These are phyloP conservation scores for Apus apus DNA, from an alignment of 2,113 vertebrate genomes.

Conservation along the genomic window DNA sequence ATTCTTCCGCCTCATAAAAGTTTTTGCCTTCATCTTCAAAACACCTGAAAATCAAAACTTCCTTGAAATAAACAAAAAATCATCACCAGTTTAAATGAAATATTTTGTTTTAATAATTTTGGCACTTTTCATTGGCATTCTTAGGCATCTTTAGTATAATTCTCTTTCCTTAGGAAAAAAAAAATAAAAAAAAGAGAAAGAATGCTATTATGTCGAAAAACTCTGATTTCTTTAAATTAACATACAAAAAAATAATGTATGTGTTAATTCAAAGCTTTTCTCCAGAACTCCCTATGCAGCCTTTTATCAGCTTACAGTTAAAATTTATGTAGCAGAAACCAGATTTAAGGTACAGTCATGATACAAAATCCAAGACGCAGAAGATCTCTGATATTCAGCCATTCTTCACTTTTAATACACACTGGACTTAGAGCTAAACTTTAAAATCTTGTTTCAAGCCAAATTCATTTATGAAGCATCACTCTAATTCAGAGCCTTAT, in stretches of 20 bases:
- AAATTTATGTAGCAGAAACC: background rate
- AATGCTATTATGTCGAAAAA: background rate
- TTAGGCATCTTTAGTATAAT: background rate
- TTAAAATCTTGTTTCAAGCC: conserved; percentile 10
- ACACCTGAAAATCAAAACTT: background rate
- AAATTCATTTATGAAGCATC: conserved; percentile 35
- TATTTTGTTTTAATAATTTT: background rate
- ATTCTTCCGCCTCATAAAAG: background rate
- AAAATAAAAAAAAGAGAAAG: background rate
- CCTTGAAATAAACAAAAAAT: background rate
- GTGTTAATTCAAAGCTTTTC: background rate
- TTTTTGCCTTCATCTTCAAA: background rate
- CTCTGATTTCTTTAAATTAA: background rate
- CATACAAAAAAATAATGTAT: background rate
- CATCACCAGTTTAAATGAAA: background rate
- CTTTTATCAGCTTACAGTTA: background rate
- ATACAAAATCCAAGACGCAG: background rate
- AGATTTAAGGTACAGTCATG: background rate
- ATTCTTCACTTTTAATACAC: background rate
- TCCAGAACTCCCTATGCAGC: background rate
- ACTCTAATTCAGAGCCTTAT: conserved; percentile 41
- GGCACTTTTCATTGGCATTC: background rate
- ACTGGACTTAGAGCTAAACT: background rate
- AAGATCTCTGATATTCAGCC: background rate
- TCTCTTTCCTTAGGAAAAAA: background rate